A percentile compares a stretch with the other conserved stretches of the same genome.
Conservation (phyloP, 2,797 vertebrate species). For the Oceanodroma leucorhoa region DNA sequence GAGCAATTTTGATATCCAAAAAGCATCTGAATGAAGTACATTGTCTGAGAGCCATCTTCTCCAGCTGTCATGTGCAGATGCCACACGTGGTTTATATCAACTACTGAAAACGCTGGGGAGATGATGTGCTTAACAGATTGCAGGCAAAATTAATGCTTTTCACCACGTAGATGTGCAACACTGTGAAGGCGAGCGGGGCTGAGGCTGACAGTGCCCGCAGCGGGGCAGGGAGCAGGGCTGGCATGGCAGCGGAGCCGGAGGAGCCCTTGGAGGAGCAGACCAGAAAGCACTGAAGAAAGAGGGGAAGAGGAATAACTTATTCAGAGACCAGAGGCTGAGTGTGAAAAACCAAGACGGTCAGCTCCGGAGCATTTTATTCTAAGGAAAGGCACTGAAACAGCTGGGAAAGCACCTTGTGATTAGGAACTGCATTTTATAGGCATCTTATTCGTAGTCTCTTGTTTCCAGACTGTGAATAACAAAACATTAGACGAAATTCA, state of each 20-base stretch:
- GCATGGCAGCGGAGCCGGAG: rapidly evolving
- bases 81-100: not conserved
- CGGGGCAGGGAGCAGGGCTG: not conserved
- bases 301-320: not conserved
- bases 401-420: not conserved
- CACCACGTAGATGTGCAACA: rapidly evolving
- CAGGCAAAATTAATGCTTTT: not conserved
- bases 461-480: not conserved
- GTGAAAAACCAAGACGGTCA: not conserved
- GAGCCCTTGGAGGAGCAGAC: not conserved
- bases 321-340: not conserved
- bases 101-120: rapidly evolving
- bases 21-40: not conserved
- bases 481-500: not conserved
- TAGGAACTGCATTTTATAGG: not conserved
- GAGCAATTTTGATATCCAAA: not conserved
- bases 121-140: no score
- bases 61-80: not conserved
- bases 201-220: rapidly evolving
- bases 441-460: not conserved
- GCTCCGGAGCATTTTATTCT: not conserved
- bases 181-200: rapidly evolving
- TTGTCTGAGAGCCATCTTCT: not conserved
- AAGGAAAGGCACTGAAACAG: not conserved
- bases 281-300: not conserved